These are phyloP conservation scores for Ptilodon capucinus DNA, from an alignment of 2,888 invertebrate genomes.

Conservation along the genomic window DNA sequence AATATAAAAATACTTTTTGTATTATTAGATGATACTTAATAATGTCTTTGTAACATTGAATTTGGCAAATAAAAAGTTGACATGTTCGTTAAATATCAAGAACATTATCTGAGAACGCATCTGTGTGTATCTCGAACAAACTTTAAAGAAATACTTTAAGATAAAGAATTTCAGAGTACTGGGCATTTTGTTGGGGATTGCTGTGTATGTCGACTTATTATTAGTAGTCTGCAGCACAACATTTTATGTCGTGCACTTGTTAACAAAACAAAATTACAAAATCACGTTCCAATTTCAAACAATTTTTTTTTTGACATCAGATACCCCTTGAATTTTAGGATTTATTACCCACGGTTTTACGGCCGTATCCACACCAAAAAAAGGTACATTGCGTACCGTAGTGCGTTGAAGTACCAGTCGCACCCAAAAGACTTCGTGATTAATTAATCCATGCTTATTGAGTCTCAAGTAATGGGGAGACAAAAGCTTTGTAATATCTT, in stretches of 20 bases:
- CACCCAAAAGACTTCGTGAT: neutral
- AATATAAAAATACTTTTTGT: neutral
- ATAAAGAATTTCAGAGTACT: neutral
- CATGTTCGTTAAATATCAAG: no score
- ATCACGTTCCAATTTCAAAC: no score
- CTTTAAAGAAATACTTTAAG: neutral
- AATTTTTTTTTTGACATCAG: no score
- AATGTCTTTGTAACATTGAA: neutral
- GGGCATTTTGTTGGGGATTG: neutral
- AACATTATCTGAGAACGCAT: no score
- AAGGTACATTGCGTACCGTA: no score
- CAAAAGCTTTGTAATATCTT: conserved; percentile 11
- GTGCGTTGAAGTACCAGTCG: neutral
- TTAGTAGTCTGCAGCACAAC: neutral
- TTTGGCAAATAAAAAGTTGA: no score
- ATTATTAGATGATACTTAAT: neutral
- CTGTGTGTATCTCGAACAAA: no score
- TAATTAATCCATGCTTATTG: conserved; percentile 26
- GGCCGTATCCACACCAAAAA: neutral
- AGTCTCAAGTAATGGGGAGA: conserved; percentile 17
- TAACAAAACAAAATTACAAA: no score
- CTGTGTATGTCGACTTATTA: neutral
- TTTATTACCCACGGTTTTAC: no score
- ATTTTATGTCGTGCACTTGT: neutral
- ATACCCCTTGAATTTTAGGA: no score